Base-by-base conservation (phyloP, 2,888 invertebrate species). In the Xanthia icteritia region DNA sequence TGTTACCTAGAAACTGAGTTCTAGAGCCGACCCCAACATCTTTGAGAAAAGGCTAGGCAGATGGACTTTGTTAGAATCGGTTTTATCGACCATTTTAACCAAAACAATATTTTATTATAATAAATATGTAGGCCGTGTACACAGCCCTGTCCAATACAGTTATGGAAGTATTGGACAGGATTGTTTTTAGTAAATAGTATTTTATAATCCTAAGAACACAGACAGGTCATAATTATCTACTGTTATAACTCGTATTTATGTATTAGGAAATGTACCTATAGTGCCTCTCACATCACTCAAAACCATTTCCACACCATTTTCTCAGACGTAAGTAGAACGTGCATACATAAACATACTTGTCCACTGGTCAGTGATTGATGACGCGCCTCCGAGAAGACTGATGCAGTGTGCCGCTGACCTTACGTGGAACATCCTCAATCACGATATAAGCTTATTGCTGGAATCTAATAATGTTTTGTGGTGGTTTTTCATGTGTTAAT, bases 361-460 rank as follows among this genome's bases (percentile, higher is more conserved):
- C 65, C 82, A 68, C 61, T 73, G 83, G 87, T 56, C 83, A 86
- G 91, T 92, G 92, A 92, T 92, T 89, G 92, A 92, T 92, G 92
- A 89, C 65, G 75, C 79, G 84, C 82, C 83, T 74, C 88, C 39
- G 70, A 77, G 81, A 88, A 91, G 92, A 92, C 89, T 91, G 92
- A 92, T 92, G 90, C 90, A 90, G 84, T 86, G 83, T 80, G 81
- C 79, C 72, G 77, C 78, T 86, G 88, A 91, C 91, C 91, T 90
- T 83, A 81, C 85, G 80, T 86, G 81, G 67, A 56, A 71, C 65
- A 83, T 89, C 84, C 71, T 91, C 90, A 88, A 88, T 92, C 91
- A 91, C 76, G 67, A 70, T 91, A 89, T 90, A 89, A 89, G 83
- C 79, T 89, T 90, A 91, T 90, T 92, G 89, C 83, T 69, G 56